Evolutionary conservation across 1,140 invertebrate species (phyloP), one percentile per base, ranked within the genome.

Genomic region (Oedothorax gibbosus): DNA sequence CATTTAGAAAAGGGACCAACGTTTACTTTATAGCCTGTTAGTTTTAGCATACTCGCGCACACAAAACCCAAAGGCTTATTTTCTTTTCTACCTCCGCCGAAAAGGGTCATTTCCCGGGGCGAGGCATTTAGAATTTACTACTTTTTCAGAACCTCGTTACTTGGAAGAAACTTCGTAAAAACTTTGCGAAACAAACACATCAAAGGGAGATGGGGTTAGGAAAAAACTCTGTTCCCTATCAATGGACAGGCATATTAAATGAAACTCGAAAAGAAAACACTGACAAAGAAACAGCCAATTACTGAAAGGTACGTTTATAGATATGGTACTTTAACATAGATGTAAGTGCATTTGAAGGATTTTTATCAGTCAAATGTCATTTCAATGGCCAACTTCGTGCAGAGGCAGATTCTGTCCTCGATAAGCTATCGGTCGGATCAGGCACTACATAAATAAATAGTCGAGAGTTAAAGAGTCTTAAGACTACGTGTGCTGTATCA

Each of bases 241-340:
- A 64, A 77, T 77, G 65, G 60, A 75, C 50, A 65, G 35, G 75
- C 8, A 77, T 77, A 77, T 77, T 77, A 62, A 77, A 65, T n/a
- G 35, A 12, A 20, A 65, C 21, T 64, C 62, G 12, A 15, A 77
- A 64, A 65, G 20, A 64, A 64, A 77, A 65, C 21, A 77, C 18
- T 60, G 8, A 21, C 75, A 50, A 77, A 60, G 62, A 77, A 64
- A 14, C 51, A 77, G 60, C 75, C 75, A 77, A 77, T 77, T 77
- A 77, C 75, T n/a, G 56, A 60, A 21, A 57, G 51, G 75, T 51
- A 64, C 35, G 35, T 35, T 35, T 35, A 35, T 35, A 35, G 35
- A 35, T 35, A 35, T 35, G 35, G 5, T 35, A 5, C 35, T 35
- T 35, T 35, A 35, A 35, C 35, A 35, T 35, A 35, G 35, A 2